Percentiles rank a stretch among this genome's conserved stretches.
These are phyloP conservation scores for Cheilosia soror DNA, from an alignment of 2,888 invertebrate genomes.

Conservation along the genomic window DNA sequence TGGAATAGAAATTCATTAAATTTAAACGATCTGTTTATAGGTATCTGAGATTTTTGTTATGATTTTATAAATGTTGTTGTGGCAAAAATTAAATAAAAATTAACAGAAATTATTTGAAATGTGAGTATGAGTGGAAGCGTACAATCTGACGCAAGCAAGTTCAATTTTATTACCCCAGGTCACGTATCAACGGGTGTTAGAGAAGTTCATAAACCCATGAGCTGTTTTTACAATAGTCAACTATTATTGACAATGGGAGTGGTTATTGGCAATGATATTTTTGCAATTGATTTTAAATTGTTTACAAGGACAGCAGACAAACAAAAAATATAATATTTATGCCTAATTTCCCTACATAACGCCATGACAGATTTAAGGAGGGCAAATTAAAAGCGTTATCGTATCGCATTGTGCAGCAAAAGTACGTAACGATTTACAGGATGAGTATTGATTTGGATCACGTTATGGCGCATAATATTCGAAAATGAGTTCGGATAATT, in stretches of 20 bases:
- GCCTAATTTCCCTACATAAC: too few relatives aligned
- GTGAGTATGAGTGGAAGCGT: background rate
- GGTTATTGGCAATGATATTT: background rate
- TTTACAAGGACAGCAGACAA: background rate
- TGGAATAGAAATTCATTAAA: constrained; percentile 19
- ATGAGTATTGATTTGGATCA: too few relatives aligned
- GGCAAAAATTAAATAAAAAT: too few relatives aligned
- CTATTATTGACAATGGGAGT: background rate
- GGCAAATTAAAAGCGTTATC: too few relatives aligned
- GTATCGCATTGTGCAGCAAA: too few relatives aligned
- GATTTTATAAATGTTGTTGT: constrained; percentile 6
- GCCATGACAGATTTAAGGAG: too few relatives aligned
- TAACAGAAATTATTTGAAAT: too few relatives aligned
- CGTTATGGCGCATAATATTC: too few relatives aligned
- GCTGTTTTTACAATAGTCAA: background rate
- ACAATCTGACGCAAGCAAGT: background rate
- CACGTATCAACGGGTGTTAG: background rate
- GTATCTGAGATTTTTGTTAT: background rate
- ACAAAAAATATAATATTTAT: background rate
- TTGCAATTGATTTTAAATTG: background rate
- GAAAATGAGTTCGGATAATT: too few relatives aligned
- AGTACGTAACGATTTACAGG: too few relatives aligned
- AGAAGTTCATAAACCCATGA: background rate
- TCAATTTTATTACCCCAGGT: background rate
- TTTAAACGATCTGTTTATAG: background rate